Evolutionary conservation across 2,113 vertebrate genomes (phyloP).

Genomic region (Melozone crissalis): DNA sequence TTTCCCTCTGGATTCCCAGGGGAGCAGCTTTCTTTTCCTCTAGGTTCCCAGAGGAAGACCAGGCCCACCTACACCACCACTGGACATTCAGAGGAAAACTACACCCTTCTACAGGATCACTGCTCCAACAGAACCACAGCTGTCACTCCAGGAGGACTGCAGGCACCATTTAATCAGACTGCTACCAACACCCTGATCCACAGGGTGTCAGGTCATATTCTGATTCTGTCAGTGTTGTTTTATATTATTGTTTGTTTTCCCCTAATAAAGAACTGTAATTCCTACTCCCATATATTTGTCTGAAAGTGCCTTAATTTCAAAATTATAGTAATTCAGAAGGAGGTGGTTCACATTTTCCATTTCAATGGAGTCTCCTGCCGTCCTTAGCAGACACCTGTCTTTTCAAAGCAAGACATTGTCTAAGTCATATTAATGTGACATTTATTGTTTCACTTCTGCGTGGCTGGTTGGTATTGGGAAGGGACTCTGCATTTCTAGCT

Average conservation of each 20-base stretch:
- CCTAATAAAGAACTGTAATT: no score
- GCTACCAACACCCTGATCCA: background rate
- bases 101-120: background rate
- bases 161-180: background rate
- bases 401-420: background rate
- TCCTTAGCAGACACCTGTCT: background rate
- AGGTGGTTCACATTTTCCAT: background rate
- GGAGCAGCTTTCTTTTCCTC: background rate
- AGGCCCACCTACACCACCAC: background rate
- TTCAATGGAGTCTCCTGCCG: background rate
- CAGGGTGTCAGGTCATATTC: background rate
- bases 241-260: background rate
- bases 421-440: background rate
- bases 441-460: background rate
- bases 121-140: background rate
- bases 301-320: background rate
- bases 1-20: background rate
- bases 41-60: background rate
- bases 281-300: no score
- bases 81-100: background rate
- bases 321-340: background rate
- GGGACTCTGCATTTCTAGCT: slow-evolving; percentile 30
- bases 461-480: slow-evolving; percentile 16
- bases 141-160: background rate
- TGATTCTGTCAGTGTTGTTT: background rate